Conservation (phyloP, 1,140 invertebrate genomes). For the Drosophila kikkawai region DNA sequence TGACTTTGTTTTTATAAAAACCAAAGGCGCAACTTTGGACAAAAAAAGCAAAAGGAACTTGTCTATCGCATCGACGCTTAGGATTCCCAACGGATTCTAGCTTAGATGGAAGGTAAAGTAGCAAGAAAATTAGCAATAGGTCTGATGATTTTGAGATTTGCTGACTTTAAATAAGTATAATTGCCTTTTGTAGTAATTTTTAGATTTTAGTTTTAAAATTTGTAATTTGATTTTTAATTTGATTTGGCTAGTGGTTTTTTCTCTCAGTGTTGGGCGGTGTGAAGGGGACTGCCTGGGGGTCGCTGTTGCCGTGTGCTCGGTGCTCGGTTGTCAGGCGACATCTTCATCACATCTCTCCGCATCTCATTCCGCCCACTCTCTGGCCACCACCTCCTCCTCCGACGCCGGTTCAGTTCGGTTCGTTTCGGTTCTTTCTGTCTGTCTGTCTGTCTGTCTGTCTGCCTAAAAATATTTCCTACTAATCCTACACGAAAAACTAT, state of each 20-base stretch:
- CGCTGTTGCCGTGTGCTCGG: conserved; percentile 27
- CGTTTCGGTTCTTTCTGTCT: conserved; percentile 6
- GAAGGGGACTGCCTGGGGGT: background rate
- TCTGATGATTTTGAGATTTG: no score
- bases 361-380: conserved; percentile 21
- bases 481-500: conserved; percentile 73
- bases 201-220: background rate
- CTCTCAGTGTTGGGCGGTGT: conserved; percentile 5
- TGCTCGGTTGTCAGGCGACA: conserved; percentile 42
- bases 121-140: no score
- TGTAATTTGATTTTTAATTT: background rate
- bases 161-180: no score
- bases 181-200: no score
- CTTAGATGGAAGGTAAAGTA: no score
- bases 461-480: conserved; percentile 66
- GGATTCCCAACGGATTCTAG: no score
- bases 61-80: no score
- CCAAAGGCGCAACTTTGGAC: no score
- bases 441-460: conserved; percentile 1
- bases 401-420: conserved; percentile 10
- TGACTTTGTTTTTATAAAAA: no score
- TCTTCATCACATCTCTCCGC: conserved; percentile 40
- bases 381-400: conserved; percentile 10
- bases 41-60: no score
- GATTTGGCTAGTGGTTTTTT: background rate